These are phyloP conservation scores for Coreoperca whiteheadi DNA, from an alignment of 2,113 vertebrate species.

Conservation along the genomic window DNA sequence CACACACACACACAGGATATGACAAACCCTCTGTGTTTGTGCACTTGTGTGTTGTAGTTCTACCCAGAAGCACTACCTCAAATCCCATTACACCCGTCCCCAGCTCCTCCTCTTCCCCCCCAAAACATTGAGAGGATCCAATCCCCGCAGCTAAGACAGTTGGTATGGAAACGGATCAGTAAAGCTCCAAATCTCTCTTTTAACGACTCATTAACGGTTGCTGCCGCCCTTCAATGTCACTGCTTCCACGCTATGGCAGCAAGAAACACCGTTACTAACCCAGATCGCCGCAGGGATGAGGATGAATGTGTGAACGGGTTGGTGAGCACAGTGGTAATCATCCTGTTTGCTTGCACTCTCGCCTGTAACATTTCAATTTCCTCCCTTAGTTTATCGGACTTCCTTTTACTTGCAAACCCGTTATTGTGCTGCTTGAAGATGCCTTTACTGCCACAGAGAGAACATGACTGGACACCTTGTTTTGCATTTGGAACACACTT, in stretches of 20 bases:
- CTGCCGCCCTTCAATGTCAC: constrained; percentile 66
- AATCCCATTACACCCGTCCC: constrained; percentile 63
- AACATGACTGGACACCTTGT: constrained; percentile 28
- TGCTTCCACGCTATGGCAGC: constrained; percentile 33
- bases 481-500: constrained; percentile 35
- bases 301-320: constrained; percentile 26
- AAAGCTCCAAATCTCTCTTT: constrained; percentile 66
- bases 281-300: constrained; percentile 52
- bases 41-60: constrained; percentile 38
- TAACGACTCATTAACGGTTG: constrained; percentile 70
- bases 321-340: constrained; percentile 56
- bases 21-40: constrained; percentile 1
- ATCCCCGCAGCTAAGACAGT: constrained; percentile 62
- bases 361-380: constrained; percentile 69
- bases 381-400: constrained; percentile 47
- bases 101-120: neutral
- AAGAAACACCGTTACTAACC: constrained; percentile 38
- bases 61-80: constrained; percentile 54
- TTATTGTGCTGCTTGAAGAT: constrained; percentile 40
- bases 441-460: constrained; percentile 16
- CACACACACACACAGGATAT: constrained; percentile 21
- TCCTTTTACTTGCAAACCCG: constrained; percentile 4
- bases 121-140: constrained; percentile 50
- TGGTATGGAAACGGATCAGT: constrained; percentile 76
- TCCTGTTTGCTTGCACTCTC: constrained; percentile 32